Evolutionary conservation across 2,113 vertebrate genomes (phyloP), one percentile per base, ranked within the genome.

Genomic region (Geococcyx californianus): DNA sequence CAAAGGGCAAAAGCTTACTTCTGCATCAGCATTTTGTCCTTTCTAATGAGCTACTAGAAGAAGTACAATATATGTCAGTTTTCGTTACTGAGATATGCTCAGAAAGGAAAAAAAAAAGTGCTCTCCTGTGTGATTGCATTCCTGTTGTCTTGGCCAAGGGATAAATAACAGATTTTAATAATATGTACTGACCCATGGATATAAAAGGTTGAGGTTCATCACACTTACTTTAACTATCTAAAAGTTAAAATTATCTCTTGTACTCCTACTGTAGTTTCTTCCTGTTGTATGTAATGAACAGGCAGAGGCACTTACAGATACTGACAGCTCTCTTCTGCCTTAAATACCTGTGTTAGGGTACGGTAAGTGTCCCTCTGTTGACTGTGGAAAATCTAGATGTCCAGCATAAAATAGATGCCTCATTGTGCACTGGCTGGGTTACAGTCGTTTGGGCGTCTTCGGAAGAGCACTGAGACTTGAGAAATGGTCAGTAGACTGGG

Each of bases 401-500:
- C 29, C 16, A 82, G 7, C 16, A 40, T 55, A 45, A 81, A 60
- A 34, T 18, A 77, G 40, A 6, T 66, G 26, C n/a, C 23, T 36
- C 10, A 16, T 13, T 36, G 6, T 49, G 26, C 0, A 1, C 26
- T 38, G 38, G 8, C 68, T 62, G 79, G 52, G n/a, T 19, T 84
- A 72, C 13, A 14, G 29, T 56, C 21, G 5, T 1, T 0, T 55
- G 24, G 69, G 25, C 3, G 1, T 49, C 11, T 56, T 47, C 58
- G 44, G 85, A 54, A 42, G 70, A 67, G 10, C 45, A 29, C 10
- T 59, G 63, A 69, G 68, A 33, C 31, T 10, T 70, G 45, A 87
- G 45, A 21, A 62, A 55, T 0, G 2, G 2, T 33, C 33, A 2
- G 5, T 9, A 16, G 26, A n/a, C 6, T 7, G 59, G 28, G 13